phyloP scores from a whole-genome alignment of 2,888 invertebrate genomes.

The Epirrita christyi region DNA sequence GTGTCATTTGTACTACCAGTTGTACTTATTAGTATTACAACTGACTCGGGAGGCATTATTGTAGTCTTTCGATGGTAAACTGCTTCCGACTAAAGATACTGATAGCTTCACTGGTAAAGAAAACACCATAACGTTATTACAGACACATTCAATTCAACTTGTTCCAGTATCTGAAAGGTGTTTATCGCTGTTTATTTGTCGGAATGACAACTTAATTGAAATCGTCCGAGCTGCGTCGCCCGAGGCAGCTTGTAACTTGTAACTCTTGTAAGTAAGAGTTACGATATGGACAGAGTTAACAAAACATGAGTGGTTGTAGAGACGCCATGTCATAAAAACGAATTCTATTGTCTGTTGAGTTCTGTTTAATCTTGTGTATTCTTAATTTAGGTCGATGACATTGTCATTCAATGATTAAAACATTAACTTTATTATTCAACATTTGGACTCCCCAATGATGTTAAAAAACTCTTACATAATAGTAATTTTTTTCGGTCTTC shows the following conservation, averaged over 20 bases:
- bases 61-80: too few species aligned
- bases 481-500: too few species aligned
- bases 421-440: too few species aligned
- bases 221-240: constrained; percentile 41
- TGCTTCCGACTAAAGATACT: too few species aligned
- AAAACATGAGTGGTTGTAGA: constrained; percentile 8
- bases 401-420: too few species aligned
- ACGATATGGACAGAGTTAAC: constrained; percentile 37
- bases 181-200: constrained; percentile 39
- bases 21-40: too few species aligned
- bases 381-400: background rate
- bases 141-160: constrained; percentile 1
- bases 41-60: too few species aligned
- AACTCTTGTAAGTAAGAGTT: constrained; percentile 41
- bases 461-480: too few species aligned
- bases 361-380: background rate
- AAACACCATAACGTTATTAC: too few species aligned
- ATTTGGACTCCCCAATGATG: too few species aligned
- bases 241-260: constrained; percentile 48
- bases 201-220: constrained; percentile 48
- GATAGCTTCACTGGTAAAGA: too few species aligned
- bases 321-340: background rate
- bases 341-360: background rate
- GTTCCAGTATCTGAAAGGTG: constrained; percentile 26
- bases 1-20: too few species aligned